A percentile compares a stretch with the other conserved stretches of the same genome.
Conservation (phyloP, 2,888 invertebrate genomes). For the Beris chalybata region DNA sequence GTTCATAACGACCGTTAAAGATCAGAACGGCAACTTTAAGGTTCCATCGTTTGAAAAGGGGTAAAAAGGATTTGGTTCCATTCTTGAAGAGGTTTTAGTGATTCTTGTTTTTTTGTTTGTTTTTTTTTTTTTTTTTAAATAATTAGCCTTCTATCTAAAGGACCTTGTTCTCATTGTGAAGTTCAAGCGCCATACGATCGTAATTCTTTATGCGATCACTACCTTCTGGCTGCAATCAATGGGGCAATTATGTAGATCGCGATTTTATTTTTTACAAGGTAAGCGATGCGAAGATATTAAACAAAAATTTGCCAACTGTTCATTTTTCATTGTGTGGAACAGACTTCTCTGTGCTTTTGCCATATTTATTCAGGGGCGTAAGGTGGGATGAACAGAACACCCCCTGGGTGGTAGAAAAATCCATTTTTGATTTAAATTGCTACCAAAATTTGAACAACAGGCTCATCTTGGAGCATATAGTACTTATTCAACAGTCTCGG, state of each 20-base stretch:
- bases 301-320: too few species aligned
- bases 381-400: neutral
- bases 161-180: conserved; percentile 16
- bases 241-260: conserved; percentile 39
- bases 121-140: conserved; percentile 4
- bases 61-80: neutral
- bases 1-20: conserved; percentile 21
- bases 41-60: conserved; percentile 25
- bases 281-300: conserved; percentile 2
- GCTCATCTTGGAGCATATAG: too few species aligned
- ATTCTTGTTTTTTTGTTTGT: too few species aligned
- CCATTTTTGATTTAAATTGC: too few species aligned
- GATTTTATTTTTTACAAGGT: conserved; percentile 36
- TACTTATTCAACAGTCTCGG: too few species aligned
- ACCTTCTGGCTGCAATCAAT: conserved; percentile 38
- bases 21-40: conserved; percentile 22
- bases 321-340: too few species aligned
- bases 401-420: too few species aligned
- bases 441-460: too few species aligned
- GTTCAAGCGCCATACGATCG: conserved; percentile 28
- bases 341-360: too few species aligned
- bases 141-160: conserved; percentile 27
- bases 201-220: conserved; percentile 33
- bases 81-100: neutral
- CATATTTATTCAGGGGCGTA: neutral